phyloP scores from a whole-genome alignment of 2,888 invertebrate species.

The Caenorhabditis parvicauda region DNA sequence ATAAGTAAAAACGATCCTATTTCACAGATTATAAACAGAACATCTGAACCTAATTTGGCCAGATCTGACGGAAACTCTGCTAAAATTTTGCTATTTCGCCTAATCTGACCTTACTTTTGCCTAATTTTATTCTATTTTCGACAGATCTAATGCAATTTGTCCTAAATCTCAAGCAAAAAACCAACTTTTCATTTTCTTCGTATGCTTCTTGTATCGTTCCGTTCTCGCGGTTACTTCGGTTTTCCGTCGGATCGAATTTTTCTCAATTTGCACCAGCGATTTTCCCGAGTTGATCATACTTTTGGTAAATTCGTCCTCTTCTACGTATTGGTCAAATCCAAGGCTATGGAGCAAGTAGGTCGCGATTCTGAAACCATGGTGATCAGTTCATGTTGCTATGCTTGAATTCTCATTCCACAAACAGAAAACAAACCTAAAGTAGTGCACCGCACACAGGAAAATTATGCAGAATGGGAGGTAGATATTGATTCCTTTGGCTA shows the following conservation, averaged over 20 bases:
- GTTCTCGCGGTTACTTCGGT: constrained; percentile 14
- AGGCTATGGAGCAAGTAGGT: constrained; percentile 83
- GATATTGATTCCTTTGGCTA: constrained; percentile 95
- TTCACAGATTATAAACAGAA: too few species aligned
- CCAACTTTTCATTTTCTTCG: too few species aligned
- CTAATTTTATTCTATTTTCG: too few species aligned
- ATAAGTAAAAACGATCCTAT: too few species aligned
- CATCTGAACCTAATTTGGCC: too few species aligned
- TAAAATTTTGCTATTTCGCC: too few species aligned
- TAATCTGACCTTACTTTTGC: too few species aligned
- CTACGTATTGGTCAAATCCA: constrained; percentile 95
- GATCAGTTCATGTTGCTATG: not conserved
- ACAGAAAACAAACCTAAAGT: constrained; percentile 37
- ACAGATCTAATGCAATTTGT: too few species aligned
- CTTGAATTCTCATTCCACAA: not conserved
- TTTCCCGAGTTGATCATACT: constrained; percentile 42
- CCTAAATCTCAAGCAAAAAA: too few species aligned
- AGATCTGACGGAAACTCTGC: too few species aligned
- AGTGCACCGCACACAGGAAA: constrained; percentile 83
- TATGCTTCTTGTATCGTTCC: not conserved
- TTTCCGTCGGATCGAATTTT: constrained; percentile 33
- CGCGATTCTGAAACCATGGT: constrained; percentile 84
- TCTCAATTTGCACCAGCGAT: constrained; percentile 41
- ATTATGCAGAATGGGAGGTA: constrained; percentile 97
- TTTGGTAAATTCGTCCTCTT: constrained; percentile 75